Evolutionary conservation across 2,113 vertebrate species (phyloP), one percentile per base, ranked within the genome.

Genomic region (Saccopteryx leptura): DNA sequence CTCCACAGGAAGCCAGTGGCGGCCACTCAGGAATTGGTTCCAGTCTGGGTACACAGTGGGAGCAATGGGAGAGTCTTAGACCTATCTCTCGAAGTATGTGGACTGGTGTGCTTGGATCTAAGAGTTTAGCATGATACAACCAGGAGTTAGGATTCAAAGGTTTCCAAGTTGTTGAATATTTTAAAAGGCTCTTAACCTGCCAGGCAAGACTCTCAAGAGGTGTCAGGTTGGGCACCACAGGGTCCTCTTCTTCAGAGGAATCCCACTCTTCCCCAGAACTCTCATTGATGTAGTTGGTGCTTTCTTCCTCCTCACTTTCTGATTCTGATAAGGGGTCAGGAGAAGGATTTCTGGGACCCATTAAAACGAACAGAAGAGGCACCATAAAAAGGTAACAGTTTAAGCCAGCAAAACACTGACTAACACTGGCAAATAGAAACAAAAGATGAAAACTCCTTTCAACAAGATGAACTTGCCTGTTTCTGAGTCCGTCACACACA

Each of bases 161-260:
- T 92, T 96, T 94, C 90, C 84, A 96, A 90, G 87, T 89, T 65
- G 80, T 91, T 75, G 94, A 95, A 4, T 97, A 96, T 90, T 97
- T 97, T 79, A 96, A 96, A 97, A 96, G 94, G 75, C 74, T 69
- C 26, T 96, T 93, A 46, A 97, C 80, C 81, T 97, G 94, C 75
- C 94, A 96, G 50, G 93, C 90, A 71, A 97, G 96, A 71, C 88
- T 97, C 91, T 96, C 93, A 19, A 96, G 88, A 84, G 71, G 84
- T 5, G 76, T 88, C 31, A 96, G 50, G 54, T 78, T 92, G 61
- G 93, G 76, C 10, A 92, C 78, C 28, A 80, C 39, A 21, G 48
- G 66, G 9, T 95, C 79, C 18, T 87, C 93, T 78, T 93, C 97
- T 93, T 97, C 88, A 61, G 69, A 96, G 88, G 88, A 97, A 81